Percentiles rank a stretch among this genome's conserved stretches.
phyloP scores from a whole-genome alignment of 2,888 invertebrate species.

The Tipula unca region DNA sequence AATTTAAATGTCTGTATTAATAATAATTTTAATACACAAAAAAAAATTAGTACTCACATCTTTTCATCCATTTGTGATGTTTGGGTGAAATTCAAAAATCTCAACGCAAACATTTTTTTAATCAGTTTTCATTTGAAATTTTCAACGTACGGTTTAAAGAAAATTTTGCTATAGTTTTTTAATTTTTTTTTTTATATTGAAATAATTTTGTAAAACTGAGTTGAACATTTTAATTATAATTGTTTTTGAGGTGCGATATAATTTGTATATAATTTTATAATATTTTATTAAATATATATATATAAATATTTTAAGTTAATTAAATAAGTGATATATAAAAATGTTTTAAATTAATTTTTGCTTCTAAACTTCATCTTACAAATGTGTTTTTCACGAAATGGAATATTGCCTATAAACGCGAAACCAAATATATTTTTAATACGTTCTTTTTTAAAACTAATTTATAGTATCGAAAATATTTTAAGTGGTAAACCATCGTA shows the following conservation, averaged over 20 bases:
- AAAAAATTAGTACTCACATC: not conserved
- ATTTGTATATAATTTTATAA: not conserved
- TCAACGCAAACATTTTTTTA: not conserved
- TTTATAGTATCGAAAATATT: not conserved
- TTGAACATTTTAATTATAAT: not conserved
- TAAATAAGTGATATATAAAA: not conserved
- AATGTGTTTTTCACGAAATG: not conserved
- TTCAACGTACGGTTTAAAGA: constrained; percentile 14
- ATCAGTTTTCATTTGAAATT: constrained; percentile 17
- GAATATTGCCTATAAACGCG: not conserved
- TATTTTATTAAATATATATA: not conserved
- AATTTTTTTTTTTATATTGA: not conserved
- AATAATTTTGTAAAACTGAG: not conserved
- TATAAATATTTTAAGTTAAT: not conserved
- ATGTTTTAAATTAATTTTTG: not conserved
- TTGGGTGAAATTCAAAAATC: not conserved
- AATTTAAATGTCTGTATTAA: not conserved
- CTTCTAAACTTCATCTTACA: no score
- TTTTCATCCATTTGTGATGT: constrained; percentile 8
- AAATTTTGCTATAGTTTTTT: not conserved
- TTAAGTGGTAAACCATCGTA: not conserved
- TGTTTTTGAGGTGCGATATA: not conserved
- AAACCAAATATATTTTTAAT: not conserved
- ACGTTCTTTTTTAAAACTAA: not conserved
- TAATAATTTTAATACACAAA: not conserved